Evolutionary conservation across 2,113 vertebrate genomes (phyloP), one percentile per base, ranked within the genome.

Genomic region (Axis porcinus): DNA sequence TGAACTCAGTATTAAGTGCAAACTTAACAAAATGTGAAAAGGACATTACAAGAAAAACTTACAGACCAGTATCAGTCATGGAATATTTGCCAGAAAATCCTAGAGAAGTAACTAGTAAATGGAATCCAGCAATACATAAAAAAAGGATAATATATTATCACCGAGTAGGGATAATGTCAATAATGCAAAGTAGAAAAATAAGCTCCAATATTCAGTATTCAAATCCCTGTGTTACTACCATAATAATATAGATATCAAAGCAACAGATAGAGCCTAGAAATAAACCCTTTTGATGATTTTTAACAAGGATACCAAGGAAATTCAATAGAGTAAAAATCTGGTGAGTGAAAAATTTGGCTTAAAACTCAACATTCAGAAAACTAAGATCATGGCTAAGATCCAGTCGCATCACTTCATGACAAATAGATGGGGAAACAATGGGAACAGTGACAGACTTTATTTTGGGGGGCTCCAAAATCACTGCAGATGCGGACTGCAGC

Each of bases 191-290:
- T 67, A 67, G 60, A 58, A 64, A 87, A 87, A 67, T 21, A 64
- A 88, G 33, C 21, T 87, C 8, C 14, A 50, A 47, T 67, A 87
- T 87, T 87, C 30, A 36, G 45, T 87, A 67, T 36, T 87, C 45
- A 87, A 87, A 33, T 36, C 60, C n/a, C 14, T 27, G 45, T 67
- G 43, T 62, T n/a, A 27, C 60, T 36, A n/a, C 14, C 30, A 67
- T 67, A 67, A 64, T 87, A 67, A 87, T 87, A 67, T 33, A 88
- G 33, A 28, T 19, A 88, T 88, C 45, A 52, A 88, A 88, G 45
- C 21, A 88, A 52, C 13, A 88, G 45, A 67, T 4, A 67, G 45
- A 33, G 13, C 23, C 62, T 67, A 67, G 23, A 67, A 67, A 88
- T 27, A 88, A 88, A 52, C 33, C 8, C 33, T 67, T 50, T 67